Percentiles rank a stretch among this genome's conserved stretches.
These are phyloP conservation scores for Coregonus ussuriensis DNA, from an alignment of 2,797 vertebrate genomes.

Conservation along the genomic window DNA sequence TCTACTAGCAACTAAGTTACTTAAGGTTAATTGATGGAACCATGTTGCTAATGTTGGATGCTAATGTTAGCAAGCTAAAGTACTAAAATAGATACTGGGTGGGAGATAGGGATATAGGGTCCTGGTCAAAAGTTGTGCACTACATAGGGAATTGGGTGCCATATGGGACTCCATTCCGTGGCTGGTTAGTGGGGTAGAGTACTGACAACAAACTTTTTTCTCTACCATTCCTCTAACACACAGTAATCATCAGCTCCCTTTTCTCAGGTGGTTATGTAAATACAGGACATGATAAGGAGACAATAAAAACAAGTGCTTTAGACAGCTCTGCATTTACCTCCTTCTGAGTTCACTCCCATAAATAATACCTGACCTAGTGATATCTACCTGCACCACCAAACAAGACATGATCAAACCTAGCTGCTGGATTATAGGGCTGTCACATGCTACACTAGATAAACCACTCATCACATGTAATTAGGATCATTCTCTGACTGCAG, in stretches of 20 bases:
- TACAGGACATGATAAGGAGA: conserved; percentile 45
- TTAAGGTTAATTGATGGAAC: background rate
- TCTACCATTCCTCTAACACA: conserved; percentile 34
- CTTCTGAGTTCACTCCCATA: conserved; percentile 51
- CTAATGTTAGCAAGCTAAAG: background rate
- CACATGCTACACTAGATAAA: conserved; percentile 34
- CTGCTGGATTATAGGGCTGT: conserved; percentile 35
- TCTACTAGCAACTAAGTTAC: background rate
- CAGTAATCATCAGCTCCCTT: conserved; percentile 46
- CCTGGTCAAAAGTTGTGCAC: conserved; percentile 12
- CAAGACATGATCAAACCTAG: conserved; percentile 63
- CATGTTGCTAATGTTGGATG: background rate
- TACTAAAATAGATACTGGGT: conserved; percentile 15
- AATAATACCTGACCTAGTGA: conserved; percentile 62
- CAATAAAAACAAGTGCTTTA: conserved; percentile 55
- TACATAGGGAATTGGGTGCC: background rate
- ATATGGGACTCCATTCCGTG: background rate
- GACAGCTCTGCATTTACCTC: conserved; percentile 53
- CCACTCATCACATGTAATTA: conserved; percentile 65
- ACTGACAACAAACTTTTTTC: background rate
- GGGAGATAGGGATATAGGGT: conserved; percentile 1
- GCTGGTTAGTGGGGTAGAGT: background rate
- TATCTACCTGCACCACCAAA: conserved; percentile 57
- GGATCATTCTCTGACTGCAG: conserved; percentile 50
- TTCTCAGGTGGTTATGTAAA: conserved; percentile 20